A percentile compares a stretch with the other conserved stretches of the same genome.
Evolutionary conservation across 2,888 invertebrate genomes (phyloP).

Genomic region (Thera obeliscata): DNA sequence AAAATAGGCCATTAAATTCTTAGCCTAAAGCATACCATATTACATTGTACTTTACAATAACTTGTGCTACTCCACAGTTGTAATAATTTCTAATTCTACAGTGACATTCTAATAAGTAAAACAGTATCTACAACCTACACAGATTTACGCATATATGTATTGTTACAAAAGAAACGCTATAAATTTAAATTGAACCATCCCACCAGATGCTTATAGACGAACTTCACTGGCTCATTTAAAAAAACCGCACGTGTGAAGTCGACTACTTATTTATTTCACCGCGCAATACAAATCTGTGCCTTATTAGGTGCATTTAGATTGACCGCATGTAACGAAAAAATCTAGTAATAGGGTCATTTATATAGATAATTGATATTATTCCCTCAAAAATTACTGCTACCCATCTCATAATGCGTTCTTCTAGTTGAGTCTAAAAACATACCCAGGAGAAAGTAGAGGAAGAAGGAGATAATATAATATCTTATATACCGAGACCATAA

Average conservation of each 20-base stretch:
- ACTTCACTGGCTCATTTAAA: neutral
- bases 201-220: slow-evolving; percentile 18
- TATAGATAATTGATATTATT: too few relatives aligned
- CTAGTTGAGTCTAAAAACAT: too few relatives aligned
- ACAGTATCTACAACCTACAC: slow-evolving; percentile 13
- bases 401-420: too few relatives aligned
- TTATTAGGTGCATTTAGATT: too few relatives aligned
- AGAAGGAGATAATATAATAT: too few relatives aligned
- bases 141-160: slow-evolving; percentile 8
- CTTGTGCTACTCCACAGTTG: neutral
- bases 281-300: too few relatives aligned
- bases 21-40: neutral
- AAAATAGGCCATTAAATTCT: neutral
- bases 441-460: too few relatives aligned
- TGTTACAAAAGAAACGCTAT: slow-evolving; percentile 26
- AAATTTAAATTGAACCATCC: slow-evolving; percentile 51
- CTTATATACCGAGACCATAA: too few relatives aligned
- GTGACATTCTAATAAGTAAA: slow-evolving; percentile 14
- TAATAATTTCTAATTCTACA: slow-evolving; percentile 12
- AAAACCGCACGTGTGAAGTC: slow-evolving; percentile 12
- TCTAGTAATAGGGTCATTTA: too few relatives aligned
- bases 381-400: too few relatives aligned
- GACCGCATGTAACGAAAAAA: too few relatives aligned
- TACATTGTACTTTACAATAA: neutral
- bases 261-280: too few relatives aligned